Conservation (phyloP, 1,140 invertebrate genomes). For the Drosophila miranda region DNA sequence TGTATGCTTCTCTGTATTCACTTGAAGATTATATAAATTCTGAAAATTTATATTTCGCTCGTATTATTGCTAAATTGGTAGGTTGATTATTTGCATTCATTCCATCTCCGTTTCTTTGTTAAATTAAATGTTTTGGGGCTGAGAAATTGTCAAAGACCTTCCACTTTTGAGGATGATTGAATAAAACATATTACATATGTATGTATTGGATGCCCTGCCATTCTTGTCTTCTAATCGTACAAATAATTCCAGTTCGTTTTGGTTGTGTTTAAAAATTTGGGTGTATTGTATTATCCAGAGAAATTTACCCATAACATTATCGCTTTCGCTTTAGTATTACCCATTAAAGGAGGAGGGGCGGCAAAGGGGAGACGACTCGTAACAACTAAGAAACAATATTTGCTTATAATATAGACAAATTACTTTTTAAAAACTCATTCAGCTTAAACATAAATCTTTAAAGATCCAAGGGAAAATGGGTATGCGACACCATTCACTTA, state of each 20-base stretch:
- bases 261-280: conserved; percentile 54
- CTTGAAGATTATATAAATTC: conserved; percentile 73
- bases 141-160: conserved; percentile 2
- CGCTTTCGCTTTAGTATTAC: conserved; percentile 28
- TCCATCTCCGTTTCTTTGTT: conserved; percentile 46
- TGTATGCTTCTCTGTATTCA: conserved; percentile 48
- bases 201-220: conserved; percentile 20
- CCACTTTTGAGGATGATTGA: conserved; percentile 16
- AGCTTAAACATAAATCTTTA: conserved; percentile 67
- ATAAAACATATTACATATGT: conserved; percentile 73
- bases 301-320: conserved; percentile 50
- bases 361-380: conserved; percentile 39
- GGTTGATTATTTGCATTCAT: conserved; percentile 70
- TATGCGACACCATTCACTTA: conserved; percentile 56
- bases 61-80: conserved; percentile 72
- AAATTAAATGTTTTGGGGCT: conserved; percentile 34
- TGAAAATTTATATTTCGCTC: conserved; percentile 63
- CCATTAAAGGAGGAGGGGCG: conserved; percentile 23
- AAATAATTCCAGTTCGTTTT: conserved; percentile 57
- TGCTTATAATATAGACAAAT: too few relatives aligned
- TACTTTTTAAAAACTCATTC: conserved; percentile 57
- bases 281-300: conserved; percentile 52
- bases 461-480: conserved; percentile 63
- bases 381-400: conserved; percentile 67
- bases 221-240: conserved; percentile 38